phyloP scores from a whole-genome alignment of 2,797 vertebrate species.

The Propithecus deckenii region DNA sequence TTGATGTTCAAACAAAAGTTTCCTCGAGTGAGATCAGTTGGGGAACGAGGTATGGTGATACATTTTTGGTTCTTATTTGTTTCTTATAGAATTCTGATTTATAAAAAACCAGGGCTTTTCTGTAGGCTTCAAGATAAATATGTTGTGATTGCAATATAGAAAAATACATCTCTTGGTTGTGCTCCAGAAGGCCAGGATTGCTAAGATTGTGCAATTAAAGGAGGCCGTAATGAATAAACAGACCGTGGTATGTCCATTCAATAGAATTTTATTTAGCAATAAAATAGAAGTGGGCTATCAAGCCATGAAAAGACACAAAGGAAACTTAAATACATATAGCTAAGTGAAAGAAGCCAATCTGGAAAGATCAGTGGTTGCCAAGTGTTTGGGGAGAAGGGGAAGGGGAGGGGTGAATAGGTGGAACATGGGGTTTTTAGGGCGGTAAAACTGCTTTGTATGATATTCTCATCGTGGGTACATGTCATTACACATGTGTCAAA shows the following conservation, averaged over 20 bases:
- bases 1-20: background rate
- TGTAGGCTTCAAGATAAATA: background rate
- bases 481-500: background rate
- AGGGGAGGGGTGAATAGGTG: background rate
- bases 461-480: background rate
- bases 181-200: conserved; percentile 45
- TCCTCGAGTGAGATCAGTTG: background rate
- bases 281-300: background rate
- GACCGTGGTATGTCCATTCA: background rate
- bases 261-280: background rate
- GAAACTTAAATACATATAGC: background rate
- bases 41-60: background rate
- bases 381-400: no score
- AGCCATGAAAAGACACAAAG: background rate
- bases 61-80: background rate
- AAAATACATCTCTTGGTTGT: conserved; percentile 46
- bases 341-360: background rate
- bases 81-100: background rate
- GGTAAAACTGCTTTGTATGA: background rate
- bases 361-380: background rate
- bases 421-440: background rate
- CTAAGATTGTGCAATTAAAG: background rate
- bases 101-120: background rate
- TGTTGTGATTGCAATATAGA: background rate
- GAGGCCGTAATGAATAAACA: background rate